Evolutionary conservation across 2,113 vertebrate species (phyloP), one percentile per base, ranked within the genome.

Genomic region (Rousettus leschenaultii): DNA sequence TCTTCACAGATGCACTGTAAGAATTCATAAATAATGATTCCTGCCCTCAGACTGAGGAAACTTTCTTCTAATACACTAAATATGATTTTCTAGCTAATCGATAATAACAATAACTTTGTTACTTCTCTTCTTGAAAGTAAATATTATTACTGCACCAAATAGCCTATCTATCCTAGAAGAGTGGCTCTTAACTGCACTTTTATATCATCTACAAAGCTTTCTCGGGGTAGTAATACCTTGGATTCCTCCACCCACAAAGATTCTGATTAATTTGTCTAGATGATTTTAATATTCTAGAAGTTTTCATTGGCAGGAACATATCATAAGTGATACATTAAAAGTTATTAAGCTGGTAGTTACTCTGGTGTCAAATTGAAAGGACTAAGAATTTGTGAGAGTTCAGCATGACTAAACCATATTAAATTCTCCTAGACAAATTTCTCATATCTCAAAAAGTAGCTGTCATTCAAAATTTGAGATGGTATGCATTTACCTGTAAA

Each of bases 381-480:
- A 65, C 59, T 73, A 75, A 61, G 80, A 84, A 80, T 9, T 35
- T n/a, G 7, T 66, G 80, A 71, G 94, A 82, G 43, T 92, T 90
- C 30, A 89, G 90, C 92, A 73, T 66, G 30, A 85, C 66, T 83
- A 90, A 33, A 53, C 33, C 19, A 12, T 88, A 95, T 92, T 94
- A 92, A 95, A 86, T 95, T 80, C 79, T 89, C 71, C 61, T 40
- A 48, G 79, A 77, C 40, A 78, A 45, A 66, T 40, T 97, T 86
- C 92, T 98, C 61, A 66, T 75, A 92, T 97, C 96, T 96, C 96
- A 89, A 78, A 73, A 92, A 83, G 94, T 74, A 95, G 55, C 22
- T 30, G 53, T 6, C 53, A 14, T 43, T 87, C 2, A 75, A 94
- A 96, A 97, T 91, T 74, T 95, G 80, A 96, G 88, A 95, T 95